Evolutionary conservation across 64 coral and sea anemone genomes (phyloP), one percentile per base, ranked within the genome.

Genomic region (Hydrozoanthus tunicans): DNA sequence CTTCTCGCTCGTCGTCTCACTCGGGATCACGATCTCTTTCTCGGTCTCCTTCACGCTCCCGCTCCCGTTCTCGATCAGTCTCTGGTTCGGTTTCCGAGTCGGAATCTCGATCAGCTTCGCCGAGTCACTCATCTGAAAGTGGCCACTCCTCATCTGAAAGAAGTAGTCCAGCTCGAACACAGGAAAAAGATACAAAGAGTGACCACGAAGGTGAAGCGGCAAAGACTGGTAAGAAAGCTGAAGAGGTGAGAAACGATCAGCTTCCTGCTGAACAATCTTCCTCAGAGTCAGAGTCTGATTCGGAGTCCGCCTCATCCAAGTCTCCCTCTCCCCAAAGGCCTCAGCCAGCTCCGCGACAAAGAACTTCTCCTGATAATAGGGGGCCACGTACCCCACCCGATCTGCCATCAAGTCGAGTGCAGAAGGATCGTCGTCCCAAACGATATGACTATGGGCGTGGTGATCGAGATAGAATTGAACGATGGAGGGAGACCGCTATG

Each of bases 1-100:
- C 91, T 60, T 94, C 95, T 3, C 92, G 90, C 20, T 96, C 95
- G 55, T 90, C 91, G 59, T 94, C 95, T 82, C 92, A 77, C 53
- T 94, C 92, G 1, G 79, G 95, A 10, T 94, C 95, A 61, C 95
- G 64, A 7, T 89, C 91, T 89, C 92, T 83, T n/a, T 93, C 91
- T 25, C 81, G 25, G 17, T 94, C 95, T 6, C 89, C 66, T 8
- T 79, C 93, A 15, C 73, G 72, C 25, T 92, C 93, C 15, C 82
- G 77, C 53, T 94, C 93, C 8, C 76, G 77, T 24, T 94, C 93
- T 62, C 65, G 79, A 13, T 94, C 93, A 74, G 79, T 82, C 43
- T 93, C 95, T 7, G 83, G 80, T 74, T 97, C 95, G 11, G 78
- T 54, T 0, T 91, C 95, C 4, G 63, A 74, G 70, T 97, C 95